These are phyloP conservation scores for Varanus komodoensis DNA, from an alignment of 2,113 vertebrate genomes.

Conservation along the genomic window DNA sequence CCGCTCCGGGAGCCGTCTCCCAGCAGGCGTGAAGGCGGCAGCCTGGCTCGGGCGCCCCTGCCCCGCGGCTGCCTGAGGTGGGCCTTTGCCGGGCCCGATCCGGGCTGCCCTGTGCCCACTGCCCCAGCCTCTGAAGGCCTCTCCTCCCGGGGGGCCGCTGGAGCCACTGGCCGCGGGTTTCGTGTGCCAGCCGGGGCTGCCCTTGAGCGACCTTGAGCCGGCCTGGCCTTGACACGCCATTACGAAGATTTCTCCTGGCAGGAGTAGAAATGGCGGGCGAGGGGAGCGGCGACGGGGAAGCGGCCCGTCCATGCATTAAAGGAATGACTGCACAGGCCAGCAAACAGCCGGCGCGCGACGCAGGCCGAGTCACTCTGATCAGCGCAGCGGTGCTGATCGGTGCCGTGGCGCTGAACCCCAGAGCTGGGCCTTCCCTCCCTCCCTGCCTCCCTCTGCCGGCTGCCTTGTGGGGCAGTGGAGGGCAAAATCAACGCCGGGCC, in stretches of 20 bases:
- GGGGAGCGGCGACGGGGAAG: constrained; percentile 42
- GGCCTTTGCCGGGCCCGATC: too few species aligned
- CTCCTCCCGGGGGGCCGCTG: not conserved
- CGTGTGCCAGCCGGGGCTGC: rapidly evolving
- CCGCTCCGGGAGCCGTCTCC: too few species aligned
- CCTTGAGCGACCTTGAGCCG: not conserved
- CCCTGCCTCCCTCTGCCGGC: constrained; percentile 9
- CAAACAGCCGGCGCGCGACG: constrained; percentile 51
- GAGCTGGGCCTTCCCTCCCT: not conserved
- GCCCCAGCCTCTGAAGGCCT: not conserved
- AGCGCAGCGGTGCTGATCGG: constrained; percentile 66
- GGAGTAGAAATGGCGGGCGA: constrained; percentile 65
- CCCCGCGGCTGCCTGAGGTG: not conserved
- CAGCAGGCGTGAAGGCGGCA: too few species aligned
- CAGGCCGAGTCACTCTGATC: constrained; percentile 62
- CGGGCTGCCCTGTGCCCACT: too few species aligned
- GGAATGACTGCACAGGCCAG: constrained; percentile 68
- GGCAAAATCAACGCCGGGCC: constrained; percentile 64
- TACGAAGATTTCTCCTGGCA: constrained; percentile 74
- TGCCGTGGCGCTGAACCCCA: constrained; percentile 46
- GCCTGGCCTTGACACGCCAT: constrained; percentile 67
- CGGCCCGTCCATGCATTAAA: constrained; percentile 66
- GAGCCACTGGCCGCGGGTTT: rapidly evolving
- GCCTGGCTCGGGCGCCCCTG: not conserved
- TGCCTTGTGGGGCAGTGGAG: constrained; percentile 58